phyloP scores from a whole-genome alignment of 1,140 invertebrate genomes.

The Bombus confusus region DNA sequence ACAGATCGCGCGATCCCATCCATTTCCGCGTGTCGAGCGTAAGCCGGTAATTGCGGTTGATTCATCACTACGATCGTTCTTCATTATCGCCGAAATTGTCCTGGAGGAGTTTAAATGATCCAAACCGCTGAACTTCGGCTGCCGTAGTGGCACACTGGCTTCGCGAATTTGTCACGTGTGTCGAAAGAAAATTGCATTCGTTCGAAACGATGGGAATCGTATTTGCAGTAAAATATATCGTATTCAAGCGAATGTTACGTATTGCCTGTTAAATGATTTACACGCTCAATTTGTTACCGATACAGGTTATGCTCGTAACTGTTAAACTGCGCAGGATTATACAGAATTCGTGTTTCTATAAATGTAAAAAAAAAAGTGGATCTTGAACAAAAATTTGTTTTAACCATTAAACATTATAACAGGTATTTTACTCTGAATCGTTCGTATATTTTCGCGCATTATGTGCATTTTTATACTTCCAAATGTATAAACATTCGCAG shows the following conservation, averaged over 20 bases:
- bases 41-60: constrained; percentile 63
- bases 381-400: not conserved
- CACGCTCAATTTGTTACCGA: not conserved
- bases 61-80: constrained; percentile 59
- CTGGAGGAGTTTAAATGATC: constrained; percentile 49
- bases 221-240: not conserved
- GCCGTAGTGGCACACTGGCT: too few relatives aligned
- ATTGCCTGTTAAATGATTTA: not conserved
- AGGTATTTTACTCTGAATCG: not conserved
- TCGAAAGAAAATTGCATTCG: constrained; percentile 3
- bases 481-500: not conserved
- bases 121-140: not conserved
- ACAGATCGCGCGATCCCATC: constrained; percentile 49
- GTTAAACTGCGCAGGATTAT: too few relatives aligned
- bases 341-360: too few relatives aligned
- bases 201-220: not conserved
- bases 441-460: not conserved
- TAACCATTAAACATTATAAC: not conserved
- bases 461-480: not conserved
- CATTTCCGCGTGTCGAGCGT: constrained; percentile 48
- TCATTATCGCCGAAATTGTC: constrained; percentile 62
- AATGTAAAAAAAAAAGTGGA: too few relatives aligned
- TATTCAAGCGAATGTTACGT: not conserved
- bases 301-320: not conserved
- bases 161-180: constrained; percentile 1